Evolutionary conservation across 2,113 vertebrate genomes (phyloP).

Genomic region (Fulmarus glacialis): DNA sequence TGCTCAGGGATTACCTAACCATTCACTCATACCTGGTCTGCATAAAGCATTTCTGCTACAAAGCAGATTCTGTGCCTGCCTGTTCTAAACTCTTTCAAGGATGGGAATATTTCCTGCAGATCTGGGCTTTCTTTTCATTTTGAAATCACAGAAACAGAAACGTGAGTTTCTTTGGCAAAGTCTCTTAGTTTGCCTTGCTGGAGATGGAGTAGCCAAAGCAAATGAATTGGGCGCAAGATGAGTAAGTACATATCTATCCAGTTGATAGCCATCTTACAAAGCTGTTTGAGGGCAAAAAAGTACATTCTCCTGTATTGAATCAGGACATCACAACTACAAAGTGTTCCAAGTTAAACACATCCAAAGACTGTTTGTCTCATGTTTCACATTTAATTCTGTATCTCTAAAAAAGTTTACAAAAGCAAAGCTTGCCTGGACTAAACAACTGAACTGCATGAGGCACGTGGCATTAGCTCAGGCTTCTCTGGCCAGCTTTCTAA

Average conservation of each 20-base stretch:
- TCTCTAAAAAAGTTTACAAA: slow-evolving; percentile 58
- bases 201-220: slow-evolving; percentile 37
- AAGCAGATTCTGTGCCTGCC: background rate
- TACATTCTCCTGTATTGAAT: slow-evolving; percentile 29
- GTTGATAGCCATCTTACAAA: slow-evolving; percentile 43
- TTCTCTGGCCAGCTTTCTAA: slow-evolving; percentile 49
- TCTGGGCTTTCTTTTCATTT: background rate
- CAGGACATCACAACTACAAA: slow-evolving; percentile 21
- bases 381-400: slow-evolving; percentile 62
- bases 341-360: slow-evolving; percentile 58
- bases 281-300: background rate
- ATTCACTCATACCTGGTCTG: background rate
- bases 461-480: slow-evolving; percentile 52
- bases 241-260: slow-evolving; percentile 29
- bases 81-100: background rate
- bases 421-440: slow-evolving; percentile 52
- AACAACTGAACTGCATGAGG: slow-evolving; percentile 52
- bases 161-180: background rate
- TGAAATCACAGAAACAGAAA: background rate
- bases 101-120: background rate
- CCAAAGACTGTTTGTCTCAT: slow-evolving; percentile 44
- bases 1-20: background rate
- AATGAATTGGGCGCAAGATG: slow-evolving; percentile 35
- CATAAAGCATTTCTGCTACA: background rate
- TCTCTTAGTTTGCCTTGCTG: background rate